Base-by-base conservation (phyloP, 2,888 invertebrate genomes). In the Phaedon cochleariae region DNA sequence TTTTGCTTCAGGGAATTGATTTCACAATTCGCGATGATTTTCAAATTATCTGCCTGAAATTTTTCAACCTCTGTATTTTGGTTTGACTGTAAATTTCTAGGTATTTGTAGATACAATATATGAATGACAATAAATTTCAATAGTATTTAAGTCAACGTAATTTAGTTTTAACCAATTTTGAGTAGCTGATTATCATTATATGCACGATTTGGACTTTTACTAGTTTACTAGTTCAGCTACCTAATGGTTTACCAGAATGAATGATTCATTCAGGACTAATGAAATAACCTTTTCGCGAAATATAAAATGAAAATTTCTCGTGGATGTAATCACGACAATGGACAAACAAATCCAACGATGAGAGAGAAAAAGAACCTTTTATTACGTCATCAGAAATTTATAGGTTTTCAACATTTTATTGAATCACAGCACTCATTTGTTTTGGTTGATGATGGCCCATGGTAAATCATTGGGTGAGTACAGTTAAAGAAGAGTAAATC, bases 131-230 rank as follows among this genome's bases (percentile, higher is more conserved):
- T 34, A 12, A 41, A 12, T 41, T 41, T 41, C 41, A 41, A 4
- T 41, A 41, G 41, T 41, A 2, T 34, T 7, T 34, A 41, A n/a
- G 12, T 41, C 15, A 18, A 54, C 48, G 10, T 41, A 18, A 58
- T 29, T 34, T 59, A 31, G 49, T 51, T 31, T 29, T 45, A 46
- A 62, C 22, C 51, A 49, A 59, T 21, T 59, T 22, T 59, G 31
- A 22, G 48, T 49, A 46, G 52, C 57, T 62, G 29, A 48, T 54
- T 17, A 46, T 51, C 57, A 62, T 62, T 62, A 62, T 62, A 62
- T 69, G 72, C 74, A 74, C 74, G 74, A 72, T 59, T 67, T 72
- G 71, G 74, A 71, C 71, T 74, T 73, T 71, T 21, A 20, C 41
- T 34, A 55, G 7, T 22, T 12, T 48, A 5, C 21, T 3, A 15